phyloP scores from a whole-genome alignment of 1,140 invertebrate genomes.

The Eurosta solidaginis region DNA sequence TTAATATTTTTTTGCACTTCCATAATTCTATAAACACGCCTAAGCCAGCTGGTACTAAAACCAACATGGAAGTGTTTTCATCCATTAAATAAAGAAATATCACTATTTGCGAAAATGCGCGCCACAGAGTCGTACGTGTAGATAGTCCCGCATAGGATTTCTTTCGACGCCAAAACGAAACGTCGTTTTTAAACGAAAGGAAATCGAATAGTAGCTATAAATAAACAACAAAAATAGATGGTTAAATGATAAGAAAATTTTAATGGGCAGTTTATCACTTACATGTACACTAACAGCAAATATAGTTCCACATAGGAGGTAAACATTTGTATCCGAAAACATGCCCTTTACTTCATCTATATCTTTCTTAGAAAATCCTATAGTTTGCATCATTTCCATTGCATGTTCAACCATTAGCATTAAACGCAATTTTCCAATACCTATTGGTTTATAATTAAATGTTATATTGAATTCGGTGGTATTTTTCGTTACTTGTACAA shows the following conservation, averaged over 20 bases:
- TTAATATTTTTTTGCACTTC: conserved; percentile 92
- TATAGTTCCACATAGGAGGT: conserved; percentile 90
- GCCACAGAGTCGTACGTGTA: conserved; percentile 85
- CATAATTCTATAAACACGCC: conserved; percentile 81
- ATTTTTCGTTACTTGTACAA: conserved; percentile 68
- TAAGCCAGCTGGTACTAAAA: conserved; percentile 85
- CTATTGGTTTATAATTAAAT: conserved; percentile 68
- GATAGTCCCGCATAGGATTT: conserved; percentile 88
- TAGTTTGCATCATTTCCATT: conserved; percentile 70
- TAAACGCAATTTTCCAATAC: conserved; percentile 74
- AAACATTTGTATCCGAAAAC: conserved; percentile 94
- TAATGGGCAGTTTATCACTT: conserved; percentile 62
- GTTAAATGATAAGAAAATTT: background rate
- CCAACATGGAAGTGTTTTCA: conserved; percentile 87
- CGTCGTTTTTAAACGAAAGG: conserved; percentile 97
- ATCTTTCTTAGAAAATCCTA: conserved; percentile 93
- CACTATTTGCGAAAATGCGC: conserved; percentile 90
- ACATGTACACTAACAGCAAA: conserved; percentile 92
- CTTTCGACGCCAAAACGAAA: conserved; percentile 89
- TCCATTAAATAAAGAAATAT: conserved; percentile 94
- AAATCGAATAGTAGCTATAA: conserved; percentile 92
- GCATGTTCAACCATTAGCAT: conserved; percentile 81
- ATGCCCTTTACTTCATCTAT: conserved; percentile 96
- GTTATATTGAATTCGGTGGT: conserved; percentile 65
- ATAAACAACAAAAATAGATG: too few species aligned